Base-by-base conservation (phyloP, 1,140 invertebrate species). In the Pteromalus puparum region DNA sequence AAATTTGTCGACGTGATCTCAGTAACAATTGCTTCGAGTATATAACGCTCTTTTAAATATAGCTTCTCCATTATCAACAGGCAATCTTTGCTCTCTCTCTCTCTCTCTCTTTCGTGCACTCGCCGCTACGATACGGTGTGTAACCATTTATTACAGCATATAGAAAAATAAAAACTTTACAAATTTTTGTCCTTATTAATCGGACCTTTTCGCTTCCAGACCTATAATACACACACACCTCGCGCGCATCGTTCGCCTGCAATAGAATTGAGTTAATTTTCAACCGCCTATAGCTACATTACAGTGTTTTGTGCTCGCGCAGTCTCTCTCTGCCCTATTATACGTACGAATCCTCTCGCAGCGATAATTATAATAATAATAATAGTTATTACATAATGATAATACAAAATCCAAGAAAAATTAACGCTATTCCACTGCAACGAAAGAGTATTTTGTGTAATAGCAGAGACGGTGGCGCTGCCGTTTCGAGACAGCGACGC, bases 81-180 rank as follows among this genome's bases (percentile, higher is more conserved):
- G 68, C 6, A 61, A 61, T 61, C 53, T 72, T 28, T 42, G 30
- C 26, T 30, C 42, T 21, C n/a, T 34, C 24, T 53, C 24, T 77
- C 42, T 10, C 7, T 7, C 13, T n/a, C n/a, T n/a, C n/a, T n/a
- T 38, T 5, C 6, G 9, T 30, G 30, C 26, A 48, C 21, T 15
- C 53, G 53, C 18, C 18, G 5, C 46, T 61, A n/a, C 21, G 15
- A 61, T 61, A n/a, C 21, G 18, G 53, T 9, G 53, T n/a, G 21
- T n/a, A 61, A 61, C 21, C 53, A n/a, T 61, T 61, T 21, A 21
- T 61, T 21, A 21, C 18, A 61, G 53, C 18, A 74, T 13, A n/a
- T 81, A 74, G 21, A 82, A 75, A 82, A 75, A 82, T 82, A 82
- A 82, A 73, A 82, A 74, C 53, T 81, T 81, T 81, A 26, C 67